phyloP scores from a whole-genome alignment of 2,888 invertebrate genomes.

The Pandemis corylana region DNA sequence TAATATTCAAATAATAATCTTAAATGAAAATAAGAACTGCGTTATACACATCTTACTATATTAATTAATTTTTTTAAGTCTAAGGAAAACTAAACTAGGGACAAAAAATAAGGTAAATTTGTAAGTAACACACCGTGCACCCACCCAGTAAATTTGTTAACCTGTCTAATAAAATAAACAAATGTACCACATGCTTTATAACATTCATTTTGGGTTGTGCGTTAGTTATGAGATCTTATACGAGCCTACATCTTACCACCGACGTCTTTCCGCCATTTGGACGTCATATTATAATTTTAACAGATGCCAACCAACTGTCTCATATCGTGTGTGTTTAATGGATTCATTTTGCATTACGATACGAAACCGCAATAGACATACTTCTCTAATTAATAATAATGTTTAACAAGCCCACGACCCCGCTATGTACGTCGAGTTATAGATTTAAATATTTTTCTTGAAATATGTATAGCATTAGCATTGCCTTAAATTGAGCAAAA shows the following conservation, averaged over 20 bases:
- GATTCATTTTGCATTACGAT: constrained; percentile 3
- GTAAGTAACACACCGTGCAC: background rate
- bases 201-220: background rate
- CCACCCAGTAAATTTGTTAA: background rate
- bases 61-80: too few species aligned
- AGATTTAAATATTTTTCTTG: background rate
- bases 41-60: too few species aligned
- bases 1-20: too few species aligned
- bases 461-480: background rate
- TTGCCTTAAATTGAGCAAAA: background rate
- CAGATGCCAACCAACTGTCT: constrained; percentile 29
- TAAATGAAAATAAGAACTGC: too few species aligned
- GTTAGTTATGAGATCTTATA: background rate
- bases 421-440: background rate
- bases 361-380: background rate
- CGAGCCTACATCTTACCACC: constrained; percentile 5
- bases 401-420: background rate
- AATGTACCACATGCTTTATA: background rate
- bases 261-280: constrained; percentile 18
- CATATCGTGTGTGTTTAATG: constrained; percentile 6
- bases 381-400: background rate
- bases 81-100: background rate
- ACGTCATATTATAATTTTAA: constrained; percentile 14
- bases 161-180: constrained; percentile 5
- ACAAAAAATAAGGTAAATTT: background rate